phyloP scores from a whole-genome alignment of 1,140 invertebrate species.

The Centruroides vittatus region DNA sequence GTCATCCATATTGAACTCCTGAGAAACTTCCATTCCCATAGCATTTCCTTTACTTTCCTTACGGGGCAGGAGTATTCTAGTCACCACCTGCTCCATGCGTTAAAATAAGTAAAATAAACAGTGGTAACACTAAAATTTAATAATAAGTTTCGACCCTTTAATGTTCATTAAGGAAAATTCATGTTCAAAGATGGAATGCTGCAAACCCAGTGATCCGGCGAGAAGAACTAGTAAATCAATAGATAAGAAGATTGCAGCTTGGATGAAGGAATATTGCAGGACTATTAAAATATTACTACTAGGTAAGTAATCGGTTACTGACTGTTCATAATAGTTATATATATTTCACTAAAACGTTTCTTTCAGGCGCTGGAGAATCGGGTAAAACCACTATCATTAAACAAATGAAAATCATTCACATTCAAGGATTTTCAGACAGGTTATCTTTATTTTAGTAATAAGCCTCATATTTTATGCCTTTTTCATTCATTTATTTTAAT shows the following conservation, averaged over 20 bases:
- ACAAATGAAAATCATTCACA: constrained; percentile 65
- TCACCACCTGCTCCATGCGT: too few species aligned
- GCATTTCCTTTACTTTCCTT: too few species aligned
- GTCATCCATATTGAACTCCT: too few species aligned
- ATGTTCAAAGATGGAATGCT: constrained; percentile 3
- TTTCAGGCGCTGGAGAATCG: constrained; percentile 34
- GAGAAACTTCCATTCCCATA: too few species aligned
- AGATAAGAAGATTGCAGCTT: constrained; percentile 28
- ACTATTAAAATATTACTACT: constrained; percentile 49
- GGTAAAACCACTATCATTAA: constrained; percentile 64
- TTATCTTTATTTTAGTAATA: constrained; percentile 6
- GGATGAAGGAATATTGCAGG: constrained; percentile 27
- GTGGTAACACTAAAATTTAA: too few species aligned
- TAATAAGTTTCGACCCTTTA: too few species aligned
- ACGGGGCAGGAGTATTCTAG: too few species aligned
- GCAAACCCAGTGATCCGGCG: constrained; percentile 2
- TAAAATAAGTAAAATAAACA: too few species aligned
- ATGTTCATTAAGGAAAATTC: too few species aligned
- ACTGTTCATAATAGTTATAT: not conserved
- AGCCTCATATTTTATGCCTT: not conserved
- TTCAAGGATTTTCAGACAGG: constrained; percentile 50
- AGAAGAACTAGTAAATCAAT: constrained; percentile 22
- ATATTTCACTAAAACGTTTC: not conserved
- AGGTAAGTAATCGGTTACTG: constrained; percentile 24
- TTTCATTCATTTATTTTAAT: not conserved